Conservation (phyloP, 2,888 invertebrate species). For the Drosophila suboccidentalis region DNA sequence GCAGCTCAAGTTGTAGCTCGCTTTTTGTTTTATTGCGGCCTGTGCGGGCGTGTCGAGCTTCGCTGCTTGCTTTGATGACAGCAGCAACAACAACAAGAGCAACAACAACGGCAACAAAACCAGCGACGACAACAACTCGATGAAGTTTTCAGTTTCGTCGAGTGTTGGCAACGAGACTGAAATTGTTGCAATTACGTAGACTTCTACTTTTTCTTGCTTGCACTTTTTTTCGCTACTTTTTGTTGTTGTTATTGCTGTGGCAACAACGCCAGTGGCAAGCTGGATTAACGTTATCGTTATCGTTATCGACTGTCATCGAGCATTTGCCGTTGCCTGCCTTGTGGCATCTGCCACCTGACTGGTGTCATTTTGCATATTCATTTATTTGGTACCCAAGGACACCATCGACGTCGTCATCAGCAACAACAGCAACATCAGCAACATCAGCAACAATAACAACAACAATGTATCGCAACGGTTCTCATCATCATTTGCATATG, state of each 20-base stretch:
- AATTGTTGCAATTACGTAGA: conserved; percentile 71
- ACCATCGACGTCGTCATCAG: conserved; percentile 45
- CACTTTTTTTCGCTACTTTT: conserved; percentile 26
- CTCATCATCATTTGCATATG: conserved; percentile 82
- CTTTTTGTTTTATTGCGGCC: conserved; percentile 65
- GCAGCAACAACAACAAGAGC: conserved; percentile 6
- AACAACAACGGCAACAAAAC: not conserved
- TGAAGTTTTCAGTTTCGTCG: conserved; percentile 65
- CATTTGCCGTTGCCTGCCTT: conserved; percentile 4
- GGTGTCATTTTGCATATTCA: conserved; percentile 67
- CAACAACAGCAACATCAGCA: conserved; percentile 24
- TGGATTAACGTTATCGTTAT: conserved; percentile 42
- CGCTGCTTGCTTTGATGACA: conserved; percentile 51
- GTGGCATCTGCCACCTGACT: conserved; percentile 27
- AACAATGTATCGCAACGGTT: conserved; percentile 50
- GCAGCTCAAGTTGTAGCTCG: conserved; percentile 28
- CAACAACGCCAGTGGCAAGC: conserved; percentile 1
- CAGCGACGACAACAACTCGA: conserved; percentile 36
- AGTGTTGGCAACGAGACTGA: conserved; percentile 49
- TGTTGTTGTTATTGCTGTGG: conserved; percentile 19
- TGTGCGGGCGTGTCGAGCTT: conserved; percentile 57
- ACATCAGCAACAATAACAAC: conserved; percentile 22
- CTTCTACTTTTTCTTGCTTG: conserved; percentile 42
- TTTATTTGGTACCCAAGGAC: conserved; percentile 48
- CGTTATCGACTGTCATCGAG: conserved; percentile 56